Evolutionary conservation across 1,140 invertebrate genomes (phyloP), one percentile per base, ranked within the genome.

Genomic region (Orchestia grillus): DNA sequence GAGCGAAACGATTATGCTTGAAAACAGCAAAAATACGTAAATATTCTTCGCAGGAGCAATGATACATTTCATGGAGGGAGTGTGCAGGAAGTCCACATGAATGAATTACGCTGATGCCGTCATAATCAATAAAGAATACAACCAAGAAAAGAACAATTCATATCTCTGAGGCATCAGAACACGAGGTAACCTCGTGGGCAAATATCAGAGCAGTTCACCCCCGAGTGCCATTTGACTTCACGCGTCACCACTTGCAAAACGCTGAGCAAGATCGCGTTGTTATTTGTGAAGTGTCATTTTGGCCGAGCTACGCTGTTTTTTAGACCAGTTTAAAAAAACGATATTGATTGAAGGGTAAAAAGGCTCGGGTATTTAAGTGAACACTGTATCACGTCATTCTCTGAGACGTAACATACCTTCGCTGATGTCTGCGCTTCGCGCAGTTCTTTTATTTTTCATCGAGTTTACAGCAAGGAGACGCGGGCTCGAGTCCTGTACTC

Each of bases 171-270:
- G 88, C 41, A 91, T 42, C 6, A 91, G 44, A 4, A 91, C 88
- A 91, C 36, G 41, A 44, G 88, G 88, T 91, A 91, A 91, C 88
- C 88, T 91, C 88, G 88, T 44, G 41, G 41, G 41, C 88, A 91
- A 91, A 91, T 91, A 91, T 91, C 88, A 91, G 88, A 91, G 88
- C 88, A 91, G 88, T 91, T 91, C 88, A 91, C 88, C 88, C 88
- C 28, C 41, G 44, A 91, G 88, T 91, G 88, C 88, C 88, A 91
- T 91, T 91, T 91, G 41, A 41, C 88, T 91, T 91, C 44, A 41
- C 88, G 41, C 88, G 88, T 91, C 88, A 44, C 41, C 88, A 36
- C 88, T 41, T 42, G 19, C 88, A 91, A 41, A 77, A 77, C 62
- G 62, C 62, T 23, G 15, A 1, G 62, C 62, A 77, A 77, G 62